A percentile compares a stretch with the other conserved stretches of the same genome.
Evolutionary conservation across 2,888 invertebrate genomes (phyloP).

Genomic region (Drosophila maculinotata): DNA sequence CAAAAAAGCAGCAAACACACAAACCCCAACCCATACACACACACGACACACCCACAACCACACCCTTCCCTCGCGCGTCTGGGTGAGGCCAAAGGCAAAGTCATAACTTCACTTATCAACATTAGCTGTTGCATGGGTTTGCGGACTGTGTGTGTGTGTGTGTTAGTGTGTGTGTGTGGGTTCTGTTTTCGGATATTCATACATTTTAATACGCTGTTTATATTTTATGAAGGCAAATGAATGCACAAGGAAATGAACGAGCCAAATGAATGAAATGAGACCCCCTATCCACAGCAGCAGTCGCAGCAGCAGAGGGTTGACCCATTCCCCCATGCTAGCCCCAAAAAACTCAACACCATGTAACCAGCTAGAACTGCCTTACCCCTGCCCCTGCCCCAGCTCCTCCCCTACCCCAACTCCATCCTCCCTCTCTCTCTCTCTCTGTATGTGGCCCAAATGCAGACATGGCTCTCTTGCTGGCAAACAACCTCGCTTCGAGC

Average conservation of each 20-base stretch:
- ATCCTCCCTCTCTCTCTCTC: background rate
- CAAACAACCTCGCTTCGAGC: constrained; percentile 83
- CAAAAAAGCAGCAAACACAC: constrained; percentile 13
- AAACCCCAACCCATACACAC: background rate
- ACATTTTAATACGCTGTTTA: constrained; percentile 83
- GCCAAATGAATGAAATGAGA: constrained; percentile 68
- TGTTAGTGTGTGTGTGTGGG: background rate
- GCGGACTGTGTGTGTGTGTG: constrained; percentile 1
- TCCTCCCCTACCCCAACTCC: background rate
- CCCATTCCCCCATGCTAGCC: constrained; percentile 22
- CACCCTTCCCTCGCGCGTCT: constrained; percentile 33
- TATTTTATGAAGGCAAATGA: constrained; percentile 82
- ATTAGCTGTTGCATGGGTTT: constrained; percentile 70
- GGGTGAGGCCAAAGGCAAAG: constrained; percentile 70
- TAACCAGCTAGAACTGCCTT: constrained; percentile 39
- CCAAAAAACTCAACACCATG: constrained; percentile 78
- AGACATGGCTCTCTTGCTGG: constrained; percentile 36
- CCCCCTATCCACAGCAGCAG: constrained; percentile 16
- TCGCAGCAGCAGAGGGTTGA: constrained; percentile 1
- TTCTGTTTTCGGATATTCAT: constrained; percentile 77
- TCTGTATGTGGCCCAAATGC: constrained; percentile 45
- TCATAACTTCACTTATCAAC: constrained; percentile 83
- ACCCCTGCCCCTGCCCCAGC: background rate
- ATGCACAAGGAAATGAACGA: constrained; percentile 80
- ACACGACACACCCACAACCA: background rate